Base-by-base conservation (phyloP, 2,113 vertebrate species). In the Aegotheles bennettii region DNA sequence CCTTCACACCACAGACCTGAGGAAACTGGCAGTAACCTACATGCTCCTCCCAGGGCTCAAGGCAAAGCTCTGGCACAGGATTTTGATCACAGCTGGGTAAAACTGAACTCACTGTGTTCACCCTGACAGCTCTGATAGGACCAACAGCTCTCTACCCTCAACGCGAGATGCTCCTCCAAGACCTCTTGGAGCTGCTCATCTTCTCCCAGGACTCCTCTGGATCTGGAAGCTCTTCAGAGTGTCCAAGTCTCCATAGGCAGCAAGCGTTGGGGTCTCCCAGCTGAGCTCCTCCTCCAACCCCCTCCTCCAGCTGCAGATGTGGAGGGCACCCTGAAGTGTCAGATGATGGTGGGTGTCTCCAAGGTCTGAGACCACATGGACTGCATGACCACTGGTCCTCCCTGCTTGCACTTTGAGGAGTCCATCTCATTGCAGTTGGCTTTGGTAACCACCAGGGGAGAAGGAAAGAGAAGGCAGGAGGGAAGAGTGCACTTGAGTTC, bases 41-140 rank as follows among this genome's bases (percentile, higher is more conserved):
- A 1, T 0, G 1, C 6, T 33, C 48, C 36, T n/a, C 38, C n/a
- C 19, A 19, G 53, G 2, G 31, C 48, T 69, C 7, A 13, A 28
- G 36, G 57, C 56, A 79, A 74, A 59, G 54, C 48, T 78, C 35
- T 38, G 53, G 59, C 53, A 28, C 43, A 33, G 14, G 31, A 19
- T 17, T 60, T 43, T 47, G 64, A 19, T n/a, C 54, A 18, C 33
- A 26, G 53, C 7, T 3, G 4, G 47, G 36, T 45, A 16, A 50
- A 84, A 26, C 26, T 8, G 20, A 71, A 25, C 20, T 43, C 31
- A 9, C 23, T 3, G 11, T 31, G 10, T 17, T 23, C 16, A 10
- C 4, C 61, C 67, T 16, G 47, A 25, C 43, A 51, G 42, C 70
- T 63, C 56, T 19, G 16, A 25, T 0, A 36, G 38, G 50, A 65